Conservation (phyloP, 1,140 invertebrate genomes). For the Aphelinus atriplicis region DNA sequence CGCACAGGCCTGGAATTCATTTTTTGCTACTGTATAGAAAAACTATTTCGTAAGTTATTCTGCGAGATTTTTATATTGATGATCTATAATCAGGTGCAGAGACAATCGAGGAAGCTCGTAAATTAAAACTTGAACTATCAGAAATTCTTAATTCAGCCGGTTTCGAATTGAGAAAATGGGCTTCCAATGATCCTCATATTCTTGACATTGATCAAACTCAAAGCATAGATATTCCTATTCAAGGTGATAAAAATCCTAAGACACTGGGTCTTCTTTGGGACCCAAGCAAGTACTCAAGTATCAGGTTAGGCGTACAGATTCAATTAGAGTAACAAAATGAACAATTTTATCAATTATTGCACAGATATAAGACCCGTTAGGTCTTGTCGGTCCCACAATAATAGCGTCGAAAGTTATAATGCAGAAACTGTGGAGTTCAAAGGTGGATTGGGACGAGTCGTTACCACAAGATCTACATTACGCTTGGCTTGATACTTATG, state of each 20-base stretch:
- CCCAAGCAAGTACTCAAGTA: constrained; percentile 15
- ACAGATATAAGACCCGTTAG: constrained; percentile 39
- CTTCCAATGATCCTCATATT: constrained; percentile 49
- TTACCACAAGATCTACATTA: not conserved
- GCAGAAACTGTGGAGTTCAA: constrained; percentile 34
- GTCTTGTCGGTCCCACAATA: constrained; percentile 30
- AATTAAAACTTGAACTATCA: constrained; percentile 42
- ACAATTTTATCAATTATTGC: constrained; percentile 35
- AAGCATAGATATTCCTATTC: not conserved
- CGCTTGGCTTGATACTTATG: not conserved
- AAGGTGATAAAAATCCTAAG: constrained; percentile 34
- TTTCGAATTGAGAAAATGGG: constrained; percentile 58
- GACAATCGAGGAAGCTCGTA: constrained; percentile 50
- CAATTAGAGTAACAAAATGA: constrained; percentile 13
- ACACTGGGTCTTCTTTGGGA: constrained; percentile 44
- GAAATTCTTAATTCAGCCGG: constrained; percentile 45
- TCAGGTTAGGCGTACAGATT: not conserved
- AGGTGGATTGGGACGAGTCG: constrained; percentile 33
- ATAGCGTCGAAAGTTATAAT: constrained; percentile 35
- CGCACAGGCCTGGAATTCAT: too few relatives aligned
- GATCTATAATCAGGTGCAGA: constrained; percentile 58
- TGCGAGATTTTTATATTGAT: constrained; percentile 60
- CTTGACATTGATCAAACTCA: not conserved
- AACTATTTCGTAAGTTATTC: constrained; percentile 39
- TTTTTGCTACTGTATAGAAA: too few relatives aligned